phyloP scores from a whole-genome alignment of 2,797 vertebrate genomes.

The Vireo griseus region DNA sequence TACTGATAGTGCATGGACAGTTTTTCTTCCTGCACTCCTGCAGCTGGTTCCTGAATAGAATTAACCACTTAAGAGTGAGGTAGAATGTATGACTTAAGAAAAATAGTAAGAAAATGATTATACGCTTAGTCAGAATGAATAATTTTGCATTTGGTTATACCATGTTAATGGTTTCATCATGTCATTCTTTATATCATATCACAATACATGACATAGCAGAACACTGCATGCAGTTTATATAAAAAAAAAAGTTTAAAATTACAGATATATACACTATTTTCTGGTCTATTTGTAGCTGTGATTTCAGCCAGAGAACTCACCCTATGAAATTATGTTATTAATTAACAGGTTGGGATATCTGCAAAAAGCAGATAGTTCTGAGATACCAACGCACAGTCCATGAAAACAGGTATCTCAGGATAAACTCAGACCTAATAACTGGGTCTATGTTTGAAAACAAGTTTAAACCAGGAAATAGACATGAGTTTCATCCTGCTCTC shows the following conservation, averaged over 20 bases:
- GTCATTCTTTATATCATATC: constrained; percentile 31
- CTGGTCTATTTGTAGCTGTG: neutral
- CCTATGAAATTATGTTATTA: constrained; percentile 19
- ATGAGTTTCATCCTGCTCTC: neutral
- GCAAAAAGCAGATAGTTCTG: constrained; percentile 44
- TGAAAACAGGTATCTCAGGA: neutral
- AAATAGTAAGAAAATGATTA: neutral
- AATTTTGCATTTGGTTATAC: constrained; percentile 10
- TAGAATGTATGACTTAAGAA: neutral
- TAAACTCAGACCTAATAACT: neutral
- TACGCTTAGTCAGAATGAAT: constrained; percentile 9
- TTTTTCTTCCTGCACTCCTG: neutral
- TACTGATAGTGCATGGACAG: neutral
- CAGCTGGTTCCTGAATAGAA: neutral
- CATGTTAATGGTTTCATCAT: neutral
- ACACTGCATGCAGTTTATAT: neutral
- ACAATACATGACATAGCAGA: neutral
- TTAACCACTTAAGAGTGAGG: neutral
- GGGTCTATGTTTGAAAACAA: neutral
- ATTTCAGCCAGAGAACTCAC: neutral
- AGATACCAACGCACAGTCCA: constrained; percentile 4
- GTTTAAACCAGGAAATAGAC: neutral
- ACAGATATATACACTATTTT: neutral
- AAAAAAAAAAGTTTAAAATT: neutral
- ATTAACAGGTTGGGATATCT: constrained; percentile 52